Conservation (phyloP, 2,113 vertebrate species). For the Colossoma macropomum region DNA sequence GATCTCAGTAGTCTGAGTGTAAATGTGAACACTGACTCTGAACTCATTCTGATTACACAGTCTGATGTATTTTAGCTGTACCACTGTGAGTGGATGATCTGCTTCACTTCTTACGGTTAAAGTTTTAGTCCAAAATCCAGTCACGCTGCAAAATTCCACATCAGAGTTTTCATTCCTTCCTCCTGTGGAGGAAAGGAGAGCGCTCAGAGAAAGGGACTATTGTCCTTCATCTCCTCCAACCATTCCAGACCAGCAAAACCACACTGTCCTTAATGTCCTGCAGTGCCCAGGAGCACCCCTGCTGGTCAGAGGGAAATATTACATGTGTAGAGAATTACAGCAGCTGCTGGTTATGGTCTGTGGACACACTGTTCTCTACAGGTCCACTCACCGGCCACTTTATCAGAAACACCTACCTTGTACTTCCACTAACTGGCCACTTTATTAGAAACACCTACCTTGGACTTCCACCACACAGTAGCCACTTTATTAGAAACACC, state of each 20-base stretch:
- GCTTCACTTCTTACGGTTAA: not conserved
- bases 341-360: no score
- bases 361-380: not conserved
- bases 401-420: no score
- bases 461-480: no score
- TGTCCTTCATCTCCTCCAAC: not conserved
- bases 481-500: no score
- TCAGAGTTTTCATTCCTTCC: not conserved
- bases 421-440: no score
- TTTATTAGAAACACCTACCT: no score
- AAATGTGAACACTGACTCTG: no score
- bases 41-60: not conserved
- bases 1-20: no score
- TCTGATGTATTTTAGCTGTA: not conserved
- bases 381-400: no score
- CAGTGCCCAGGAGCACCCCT: not conserved
- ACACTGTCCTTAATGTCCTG: not conserved
- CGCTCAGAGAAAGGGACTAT: not conserved
- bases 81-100: not conserved
- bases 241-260: slow-evolving; percentile 1
- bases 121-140: not conserved
- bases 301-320: not conserved
- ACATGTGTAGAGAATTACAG: not conserved
- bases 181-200: not conserved
- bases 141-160: not conserved